Evolutionary conservation across 2,113 vertebrate species (phyloP).

Genomic region (Pomatostomus ruficeps): DNA sequence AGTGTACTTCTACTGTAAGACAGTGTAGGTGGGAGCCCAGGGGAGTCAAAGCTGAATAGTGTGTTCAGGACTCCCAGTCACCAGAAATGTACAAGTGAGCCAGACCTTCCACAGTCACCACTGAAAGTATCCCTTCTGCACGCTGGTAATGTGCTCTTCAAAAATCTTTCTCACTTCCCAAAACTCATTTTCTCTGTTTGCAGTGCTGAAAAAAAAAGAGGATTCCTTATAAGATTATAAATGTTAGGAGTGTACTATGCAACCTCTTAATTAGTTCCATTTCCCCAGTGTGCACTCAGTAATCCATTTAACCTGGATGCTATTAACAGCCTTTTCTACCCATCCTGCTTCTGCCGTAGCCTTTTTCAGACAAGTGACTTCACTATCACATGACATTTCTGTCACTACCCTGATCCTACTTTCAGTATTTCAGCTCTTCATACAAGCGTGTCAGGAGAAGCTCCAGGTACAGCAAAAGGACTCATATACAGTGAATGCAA

Average conservation of each 20-base stretch:
- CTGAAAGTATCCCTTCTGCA: not conserved
- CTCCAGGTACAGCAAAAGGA: not conserved
- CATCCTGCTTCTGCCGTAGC: not conserved
- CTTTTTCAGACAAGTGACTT: not conserved
- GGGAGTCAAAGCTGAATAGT: not conserved
- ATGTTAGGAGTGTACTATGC: not conserved
- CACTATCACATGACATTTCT: not conserved
- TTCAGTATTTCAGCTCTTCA: not conserved
- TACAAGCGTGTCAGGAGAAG: not conserved
- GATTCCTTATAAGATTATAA: not conserved
- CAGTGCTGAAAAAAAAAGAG: not conserved
- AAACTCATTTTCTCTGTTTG: not conserved
- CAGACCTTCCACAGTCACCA: not conserved
- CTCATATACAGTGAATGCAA: not conserved
- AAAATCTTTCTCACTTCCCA: not conserved
- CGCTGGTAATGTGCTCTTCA: not conserved
- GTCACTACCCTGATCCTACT: not conserved
- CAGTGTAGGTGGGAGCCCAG: not conserved
- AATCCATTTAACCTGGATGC: not conserved
- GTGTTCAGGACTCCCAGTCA: not conserved
- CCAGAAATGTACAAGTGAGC: not conserved
- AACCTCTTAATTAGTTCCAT: not conserved
- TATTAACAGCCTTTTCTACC: not conserved
- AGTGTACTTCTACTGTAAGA: not conserved
- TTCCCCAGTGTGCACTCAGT: not conserved